Conservation (phyloP, 2,797 vertebrate species). For the Pachyuromys duprasi region DNA sequence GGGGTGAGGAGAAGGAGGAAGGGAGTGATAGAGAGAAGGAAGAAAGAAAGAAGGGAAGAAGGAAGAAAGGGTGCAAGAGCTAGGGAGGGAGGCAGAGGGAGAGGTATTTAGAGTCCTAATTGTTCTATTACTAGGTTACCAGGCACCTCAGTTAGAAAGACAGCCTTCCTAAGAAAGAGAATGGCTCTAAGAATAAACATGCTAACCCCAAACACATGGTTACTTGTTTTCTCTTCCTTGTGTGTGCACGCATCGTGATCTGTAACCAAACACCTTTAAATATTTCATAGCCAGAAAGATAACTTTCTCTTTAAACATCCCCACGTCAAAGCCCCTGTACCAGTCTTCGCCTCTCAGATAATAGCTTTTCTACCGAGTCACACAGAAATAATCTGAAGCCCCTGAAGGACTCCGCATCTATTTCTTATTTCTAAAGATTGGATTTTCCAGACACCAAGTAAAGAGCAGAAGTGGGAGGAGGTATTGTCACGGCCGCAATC, state of each 20-base stretch:
- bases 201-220: background rate
- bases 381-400: constrained; percentile 39
- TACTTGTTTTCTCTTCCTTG: background rate
- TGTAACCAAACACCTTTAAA: constrained; percentile 24
- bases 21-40: accelerated
- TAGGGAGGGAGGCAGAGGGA: background rate
- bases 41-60: accelerated
- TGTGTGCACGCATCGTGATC: background rate
- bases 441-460: constrained; percentile 57
- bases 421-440: constrained; percentile 61
- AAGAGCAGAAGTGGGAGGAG: constrained; percentile 26
- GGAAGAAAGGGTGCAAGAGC: too few species aligned
- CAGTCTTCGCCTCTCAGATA: background rate
- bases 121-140: background rate
- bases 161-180: background rate
- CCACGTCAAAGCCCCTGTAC: background rate
- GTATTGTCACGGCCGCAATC: constrained; percentile 16
- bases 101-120: background rate
- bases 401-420: background rate
- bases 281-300: constrained; percentile 17
- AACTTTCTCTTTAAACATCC: constrained; percentile 18
- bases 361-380: constrained; percentile 26
- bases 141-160: background rate
- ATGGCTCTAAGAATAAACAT: constrained; percentile 24
- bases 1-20: background rate